Percentiles rank a stretch among this genome's conserved stretches.
Evolutionary conservation across 2,113 vertebrate genomes (phyloP).

Genomic region (Neogale vison): DNA sequence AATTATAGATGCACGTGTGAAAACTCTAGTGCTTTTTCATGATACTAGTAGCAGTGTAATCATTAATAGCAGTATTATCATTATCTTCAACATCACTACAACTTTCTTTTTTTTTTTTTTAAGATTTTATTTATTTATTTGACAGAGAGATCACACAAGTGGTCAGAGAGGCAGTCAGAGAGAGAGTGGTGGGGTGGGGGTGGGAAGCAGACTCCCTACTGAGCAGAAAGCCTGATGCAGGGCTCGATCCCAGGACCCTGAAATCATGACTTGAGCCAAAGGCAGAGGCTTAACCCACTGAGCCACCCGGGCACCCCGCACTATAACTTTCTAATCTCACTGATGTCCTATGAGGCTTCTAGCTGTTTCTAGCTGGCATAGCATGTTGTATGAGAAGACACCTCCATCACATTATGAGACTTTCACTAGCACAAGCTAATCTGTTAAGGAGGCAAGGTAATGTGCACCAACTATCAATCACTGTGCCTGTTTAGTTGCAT

Average conservation of each 20-base stretch:
- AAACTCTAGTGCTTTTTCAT: neutral
- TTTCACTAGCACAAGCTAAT: neutral
- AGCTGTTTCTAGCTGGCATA: neutral
- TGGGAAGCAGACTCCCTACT: no score
- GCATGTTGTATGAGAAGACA: neutral
- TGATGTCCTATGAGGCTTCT: neutral
- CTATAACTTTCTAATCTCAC: neutral
- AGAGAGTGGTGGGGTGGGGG: fast-evolving
- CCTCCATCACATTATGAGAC: neutral
- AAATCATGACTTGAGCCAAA: no score
- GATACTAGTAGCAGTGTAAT: neutral
- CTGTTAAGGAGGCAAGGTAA: neutral
- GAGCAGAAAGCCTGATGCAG: no score
- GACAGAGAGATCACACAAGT: no score
- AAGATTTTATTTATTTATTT: no score
- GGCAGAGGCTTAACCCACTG: no score
- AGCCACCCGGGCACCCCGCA: no score
- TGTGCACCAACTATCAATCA: neutral
- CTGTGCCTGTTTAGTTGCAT: neutral
- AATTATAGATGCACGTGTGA: neutral
- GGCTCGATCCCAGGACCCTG: no score
- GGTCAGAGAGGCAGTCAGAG: no score
- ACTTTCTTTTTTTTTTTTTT: neutral
- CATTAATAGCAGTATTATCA: neutral
- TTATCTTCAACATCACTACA: neutral